Base-by-base conservation (phyloP, 2,888 invertebrate species). In the Xestia sexstrigata region DNA sequence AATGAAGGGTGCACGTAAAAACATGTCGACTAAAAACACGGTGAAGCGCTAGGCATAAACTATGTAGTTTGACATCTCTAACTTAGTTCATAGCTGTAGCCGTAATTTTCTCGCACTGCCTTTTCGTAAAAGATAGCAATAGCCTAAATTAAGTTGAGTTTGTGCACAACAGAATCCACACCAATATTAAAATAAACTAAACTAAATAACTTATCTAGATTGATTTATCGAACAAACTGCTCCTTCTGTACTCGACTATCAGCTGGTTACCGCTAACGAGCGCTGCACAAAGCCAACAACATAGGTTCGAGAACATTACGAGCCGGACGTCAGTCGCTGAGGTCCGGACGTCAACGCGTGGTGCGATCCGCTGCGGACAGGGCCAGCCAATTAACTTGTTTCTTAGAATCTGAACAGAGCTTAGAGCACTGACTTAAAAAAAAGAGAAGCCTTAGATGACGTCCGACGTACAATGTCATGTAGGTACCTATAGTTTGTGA, bases 261-360 rank as follows among this genome's bases (percentile, higher is more conserved):
- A 17, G 23, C 30, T 71, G 76, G 39, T 17, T 7, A 52, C 58
- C 52, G 45, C 84, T 86, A 84, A 86, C 84, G 80, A 84, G 86
- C 60, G 66, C 58, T 55, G 71, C 69, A 78, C 79, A 84, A 79
- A 83, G 79, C 65, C 52, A 70, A 30, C 55, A 60, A 81, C 58
- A 85, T 62, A 62, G n/a, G 23, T 60, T 60, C 52, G n/a, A 60
- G 52, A 76, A 71, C 73, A 63, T 79, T 79, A 83, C 30, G 39
- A 58, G 67, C 26, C 45, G 47, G 82, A 70, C 63, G 52, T 63
- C 66, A 76, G 35, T 42, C 39, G 39, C 81, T 39, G 35, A n/a
- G 15, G 26, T 42, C 13, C 79, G 71, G 52, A 49, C 73, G 63
- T 47, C 65, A 73, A 11, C 60, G 65, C 23, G 26, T 45, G 39